Evolutionary conservation across 2,888 invertebrate genomes (phyloP), one percentile per base, ranked within the genome.

Genomic region (Lingula anatina): DNA sequence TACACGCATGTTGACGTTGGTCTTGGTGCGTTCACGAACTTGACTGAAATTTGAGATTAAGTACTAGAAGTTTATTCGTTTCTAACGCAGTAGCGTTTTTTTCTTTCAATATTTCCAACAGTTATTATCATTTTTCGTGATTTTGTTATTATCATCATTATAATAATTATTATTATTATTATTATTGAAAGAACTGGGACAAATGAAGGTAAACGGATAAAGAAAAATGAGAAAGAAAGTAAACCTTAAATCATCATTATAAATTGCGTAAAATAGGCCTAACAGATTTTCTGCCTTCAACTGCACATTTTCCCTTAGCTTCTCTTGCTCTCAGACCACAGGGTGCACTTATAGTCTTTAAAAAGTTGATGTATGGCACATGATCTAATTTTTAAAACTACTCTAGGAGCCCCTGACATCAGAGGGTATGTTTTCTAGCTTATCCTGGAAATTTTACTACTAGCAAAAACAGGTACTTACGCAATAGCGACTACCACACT

Each of bases 401-500:
- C n/a, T n/a, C n/a, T n/a, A n/a, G n/a, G n/a, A n/a, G n/a, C n/a
- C n/a, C n/a, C n/a, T n/a, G n/a, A n/a, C n/a, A n/a, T n/a, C n/a
- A n/a, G n/a, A n/a, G n/a, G n/a, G n/a, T n/a, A n/a, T n/a, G n/a
- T n/a, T n/a, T n/a, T n/a, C n/a, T n/a, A n/a, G n/a, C n/a, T n/a
- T n/a, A n/a, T n/a, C n/a, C n/a, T n/a, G n/a, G n/a, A n/a, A n/a
- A n/a, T n/a, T n/a, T n/a, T n/a, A n/a, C n/a, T n/a, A n/a, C n/a
- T n/a, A n/a, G n/a, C n/a, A 31, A 15, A n/a, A n/a, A 31, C 9
- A 9, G 18, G 5, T 15, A 82, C 87, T 84, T 81, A 94, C 89
- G 91, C 92, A 73, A 95, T 95, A 57, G 93, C 92, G 75, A 93
- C 91, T 52, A 95, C 92, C 93, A 95, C 93, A 26, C 92, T 90